Percentiles rank a stretch among this genome's conserved stretches.
Evolutionary conservation across 2,888 invertebrate genomes (phyloP).

Genomic region (Epicampocera succincta): DNA sequence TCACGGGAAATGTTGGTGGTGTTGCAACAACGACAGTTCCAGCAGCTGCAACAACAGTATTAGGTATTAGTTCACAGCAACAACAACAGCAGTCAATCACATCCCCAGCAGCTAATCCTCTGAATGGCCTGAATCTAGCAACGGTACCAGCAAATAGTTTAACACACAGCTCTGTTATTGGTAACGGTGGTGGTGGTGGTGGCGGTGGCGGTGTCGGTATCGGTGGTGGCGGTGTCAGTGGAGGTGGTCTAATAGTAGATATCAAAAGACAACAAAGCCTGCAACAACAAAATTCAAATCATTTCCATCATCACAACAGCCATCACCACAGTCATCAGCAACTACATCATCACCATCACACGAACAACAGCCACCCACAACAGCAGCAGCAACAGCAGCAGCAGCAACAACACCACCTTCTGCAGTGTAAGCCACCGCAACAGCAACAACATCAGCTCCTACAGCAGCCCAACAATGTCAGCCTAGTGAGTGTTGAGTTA

Average conservation of each 20-base stretch:
- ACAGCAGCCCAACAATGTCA: conserved; percentile 72
- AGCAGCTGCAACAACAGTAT: conserved; percentile 60
- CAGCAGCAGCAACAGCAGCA: conserved; percentile 69
- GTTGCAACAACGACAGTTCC: conserved; percentile 46
- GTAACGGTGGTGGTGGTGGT: conserved; percentile 4
- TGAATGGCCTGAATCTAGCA: conserved; percentile 65
- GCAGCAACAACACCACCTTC: conserved; percentile 71
- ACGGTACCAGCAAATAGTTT: conserved; percentile 50
- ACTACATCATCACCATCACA: conserved; percentile 72
- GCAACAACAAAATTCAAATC: conserved; percentile 73
- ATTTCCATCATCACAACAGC: conserved; percentile 75
- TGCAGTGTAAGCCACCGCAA: conserved; percentile 40
- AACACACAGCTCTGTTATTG: conserved; percentile 49
- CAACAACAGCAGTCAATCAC: conserved; percentile 59
- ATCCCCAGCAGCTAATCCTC: conserved; percentile 33
- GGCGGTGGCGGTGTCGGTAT: neutral
- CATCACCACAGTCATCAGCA: conserved; percentile 72
- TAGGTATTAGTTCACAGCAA: conserved; percentile 58
- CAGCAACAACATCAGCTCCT: conserved; percentile 61
- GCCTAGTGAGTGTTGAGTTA: conserved; percentile 79
- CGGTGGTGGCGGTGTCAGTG: conserved; percentile 7
- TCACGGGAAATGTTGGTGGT: conserved; percentile 42
- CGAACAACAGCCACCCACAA: conserved; percentile 71
- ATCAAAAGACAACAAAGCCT: conserved; percentile 68
- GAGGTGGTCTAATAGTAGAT: conserved; percentile 25